Evolutionary conservation across 2,113 vertebrate genomes (phyloP).

Genomic region (Microtus oregoni): DNA sequence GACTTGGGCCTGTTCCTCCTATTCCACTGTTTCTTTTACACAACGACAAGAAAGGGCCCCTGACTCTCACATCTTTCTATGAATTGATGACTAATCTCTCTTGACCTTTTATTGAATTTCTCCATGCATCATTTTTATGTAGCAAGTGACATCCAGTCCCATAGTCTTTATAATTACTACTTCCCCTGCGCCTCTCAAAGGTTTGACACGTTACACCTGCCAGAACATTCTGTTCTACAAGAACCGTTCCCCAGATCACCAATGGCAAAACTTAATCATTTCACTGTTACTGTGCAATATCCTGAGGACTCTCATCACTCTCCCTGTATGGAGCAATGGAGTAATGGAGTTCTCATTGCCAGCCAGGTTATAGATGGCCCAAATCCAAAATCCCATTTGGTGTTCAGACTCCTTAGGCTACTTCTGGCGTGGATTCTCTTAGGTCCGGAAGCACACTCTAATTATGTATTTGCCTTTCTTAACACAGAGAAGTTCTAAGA

Average conservation of each 20-base stretch:
- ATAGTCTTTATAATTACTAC: conserved; percentile 22
- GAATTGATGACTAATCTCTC: conserved; percentile 63
- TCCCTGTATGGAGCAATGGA: background rate
- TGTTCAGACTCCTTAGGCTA: background rate
- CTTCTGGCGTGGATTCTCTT: background rate
- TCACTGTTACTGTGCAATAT: background rate
- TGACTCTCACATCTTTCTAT: conserved; percentile 49
- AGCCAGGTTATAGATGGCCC: background rate
- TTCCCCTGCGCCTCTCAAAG: conserved; percentile 44
- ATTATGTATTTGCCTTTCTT: background rate
- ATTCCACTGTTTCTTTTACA: conserved; percentile 31
- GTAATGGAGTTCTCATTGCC: background rate
- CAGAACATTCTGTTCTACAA: conserved; percentile 31
- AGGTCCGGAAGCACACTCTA: background rate
- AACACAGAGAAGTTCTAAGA: background rate
- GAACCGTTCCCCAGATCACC: conserved; percentile 11
- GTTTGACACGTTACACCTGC: conserved; percentile 26
- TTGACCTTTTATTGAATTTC: conserved; percentile 67
- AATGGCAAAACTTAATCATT: conserved; percentile 26
- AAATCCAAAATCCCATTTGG: background rate
- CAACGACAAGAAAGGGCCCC: background rate
- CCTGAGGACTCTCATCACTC: background rate
- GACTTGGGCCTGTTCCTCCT: background rate
- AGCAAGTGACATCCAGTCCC: conserved; percentile 29
- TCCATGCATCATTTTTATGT: conserved; percentile 65